Evolutionary conservation across 1,140 invertebrate genomes (phyloP).

Genomic region (Brachionus koreanus): DNA sequence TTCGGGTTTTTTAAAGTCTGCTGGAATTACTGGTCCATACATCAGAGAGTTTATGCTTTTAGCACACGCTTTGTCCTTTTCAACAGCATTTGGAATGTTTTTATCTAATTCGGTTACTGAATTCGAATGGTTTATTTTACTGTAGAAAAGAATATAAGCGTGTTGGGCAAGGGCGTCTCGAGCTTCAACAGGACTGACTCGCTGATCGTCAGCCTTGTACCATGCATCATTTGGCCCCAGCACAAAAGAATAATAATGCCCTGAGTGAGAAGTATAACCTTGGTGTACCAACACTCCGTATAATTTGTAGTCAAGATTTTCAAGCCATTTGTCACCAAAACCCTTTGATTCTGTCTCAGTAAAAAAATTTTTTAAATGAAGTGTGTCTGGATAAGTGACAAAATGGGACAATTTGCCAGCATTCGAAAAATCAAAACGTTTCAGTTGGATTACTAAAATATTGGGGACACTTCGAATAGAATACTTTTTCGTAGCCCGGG

Average conservation of each 20-base stretch:
- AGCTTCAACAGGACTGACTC: not conserved
- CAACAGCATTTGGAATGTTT: slow-evolving; percentile 1
- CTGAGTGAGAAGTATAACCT: slow-evolving; percentile 28
- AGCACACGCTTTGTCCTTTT: not conserved
- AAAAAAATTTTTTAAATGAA: slow-evolving; percentile 1
- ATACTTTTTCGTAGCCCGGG: slow-evolving; percentile 37
- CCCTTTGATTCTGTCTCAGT: not conserved
- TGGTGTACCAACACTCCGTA: slow-evolving; percentile 43
- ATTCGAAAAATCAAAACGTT: slow-evolving; percentile 41
- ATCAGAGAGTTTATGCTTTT: not conserved
- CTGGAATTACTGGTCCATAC: not conserved
- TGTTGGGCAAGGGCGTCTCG: slow-evolving; percentile 17
- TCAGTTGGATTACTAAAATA: slow-evolving; percentile 35
- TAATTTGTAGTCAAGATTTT: slow-evolving; percentile 21
- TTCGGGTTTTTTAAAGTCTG: not conserved
- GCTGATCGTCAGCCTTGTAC: slow-evolving; percentile 44
- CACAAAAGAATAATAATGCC: slow-evolving; percentile 41
- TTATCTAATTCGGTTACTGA: not conserved
- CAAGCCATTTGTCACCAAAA: not conserved
- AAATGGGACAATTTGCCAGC: slow-evolving; percentile 39
- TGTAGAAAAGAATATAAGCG: slow-evolving; percentile 43
- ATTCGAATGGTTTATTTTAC: not conserved
- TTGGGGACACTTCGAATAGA: slow-evolving; percentile 18
- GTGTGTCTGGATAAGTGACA: slow-evolving; percentile 24
- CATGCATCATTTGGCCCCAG: slow-evolving; percentile 15